These are phyloP conservation scores for Eupithecia exiguata DNA, from an alignment of 2,888 invertebrate genomes.

Conservation along the genomic window DNA sequence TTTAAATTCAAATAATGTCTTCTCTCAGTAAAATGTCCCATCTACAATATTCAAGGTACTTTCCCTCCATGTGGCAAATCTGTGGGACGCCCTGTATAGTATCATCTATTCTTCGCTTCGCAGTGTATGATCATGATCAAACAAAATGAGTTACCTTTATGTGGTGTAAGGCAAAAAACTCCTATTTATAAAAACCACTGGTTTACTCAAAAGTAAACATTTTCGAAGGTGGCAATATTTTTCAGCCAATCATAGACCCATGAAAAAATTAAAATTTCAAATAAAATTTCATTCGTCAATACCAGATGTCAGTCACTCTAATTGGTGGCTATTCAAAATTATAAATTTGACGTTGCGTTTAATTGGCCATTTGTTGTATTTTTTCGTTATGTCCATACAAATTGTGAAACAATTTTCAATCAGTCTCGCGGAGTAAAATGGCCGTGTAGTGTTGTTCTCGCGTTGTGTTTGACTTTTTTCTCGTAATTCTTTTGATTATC, in stretches of 20 bases:
- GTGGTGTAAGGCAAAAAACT: too few relatives aligned
- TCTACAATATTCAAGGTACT: too few relatives aligned
- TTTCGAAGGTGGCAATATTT: conserved; percentile 16
- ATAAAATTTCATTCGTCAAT: conserved; percentile 23
- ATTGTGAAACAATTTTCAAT: conserved; percentile 26
- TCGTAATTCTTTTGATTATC: conserved; percentile 60
- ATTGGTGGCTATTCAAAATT: conserved; percentile 46
- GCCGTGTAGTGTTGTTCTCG: conserved; percentile 74
- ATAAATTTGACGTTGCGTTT: conserved; percentile 36
- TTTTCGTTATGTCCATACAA: conserved; percentile 30
- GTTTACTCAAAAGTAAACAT: not conserved
- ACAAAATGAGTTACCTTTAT: too few relatives aligned
- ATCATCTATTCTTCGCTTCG: not conserved
- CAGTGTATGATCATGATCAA: too few relatives aligned
- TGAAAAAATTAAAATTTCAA: not conserved
- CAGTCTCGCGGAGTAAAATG: conserved; percentile 82
- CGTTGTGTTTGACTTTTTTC: conserved; percentile 61
- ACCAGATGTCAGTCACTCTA: not conserved
- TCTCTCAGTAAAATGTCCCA: too few relatives aligned
- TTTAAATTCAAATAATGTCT: too few relatives aligned
- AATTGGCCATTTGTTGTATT: conserved; percentile 54
- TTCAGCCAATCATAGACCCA: conserved; percentile 20
- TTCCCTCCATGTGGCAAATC: too few relatives aligned
- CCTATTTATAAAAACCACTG: too few relatives aligned
- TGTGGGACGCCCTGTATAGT: too few relatives aligned